phyloP scores from a whole-genome alignment of 64 coral and sea anemone species.

The Cladopsammia gracilis region DNA sequence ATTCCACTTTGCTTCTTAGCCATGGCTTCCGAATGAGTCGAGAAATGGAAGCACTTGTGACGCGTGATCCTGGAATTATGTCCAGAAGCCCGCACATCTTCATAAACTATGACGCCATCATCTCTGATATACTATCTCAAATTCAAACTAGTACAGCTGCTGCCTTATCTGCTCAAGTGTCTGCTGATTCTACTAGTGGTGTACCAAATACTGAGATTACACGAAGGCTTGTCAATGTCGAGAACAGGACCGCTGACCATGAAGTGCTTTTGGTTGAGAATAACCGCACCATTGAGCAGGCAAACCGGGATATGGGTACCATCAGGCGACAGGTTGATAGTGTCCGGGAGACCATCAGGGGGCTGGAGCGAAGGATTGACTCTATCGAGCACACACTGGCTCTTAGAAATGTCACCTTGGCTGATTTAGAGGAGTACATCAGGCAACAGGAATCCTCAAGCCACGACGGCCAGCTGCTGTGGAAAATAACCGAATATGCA shows the following conservation, averaged over 20 bases:
- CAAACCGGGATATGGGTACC: slow-evolving; percentile 3
- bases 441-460: slow-evolving; percentile 1
- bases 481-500: no score
- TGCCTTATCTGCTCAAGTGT: background rate
- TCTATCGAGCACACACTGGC: slow-evolving; percentile 46
- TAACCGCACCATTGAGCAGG: slow-evolving; percentile 12
- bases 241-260: slow-evolving; percentile 37
- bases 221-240: slow-evolving; percentile 30
- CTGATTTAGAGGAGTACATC: slow-evolving; percentile 52
- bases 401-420: slow-evolving; percentile 48
- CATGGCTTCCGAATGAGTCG: background rate
- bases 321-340: slow-evolving; percentile 18
- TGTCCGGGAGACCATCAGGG: slow-evolving; percentile 10
- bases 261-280: slow-evolving; percentile 50
- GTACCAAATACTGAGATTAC: background rate
- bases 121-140: background rate
- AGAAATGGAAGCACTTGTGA: slow-evolving; percentile 8
- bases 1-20: background rate
- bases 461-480: slow-evolving; percentile 40
- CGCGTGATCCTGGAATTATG: background rate
- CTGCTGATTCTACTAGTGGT: background rate
- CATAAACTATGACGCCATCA: background rate
- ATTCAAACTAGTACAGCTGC: background rate
- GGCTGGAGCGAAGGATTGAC: slow-evolving; percentile 26
- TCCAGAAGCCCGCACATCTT: background rate